phyloP scores from a whole-genome alignment of 2,113 vertebrate genomes.

The Chlamydotis undulata region DNA sequence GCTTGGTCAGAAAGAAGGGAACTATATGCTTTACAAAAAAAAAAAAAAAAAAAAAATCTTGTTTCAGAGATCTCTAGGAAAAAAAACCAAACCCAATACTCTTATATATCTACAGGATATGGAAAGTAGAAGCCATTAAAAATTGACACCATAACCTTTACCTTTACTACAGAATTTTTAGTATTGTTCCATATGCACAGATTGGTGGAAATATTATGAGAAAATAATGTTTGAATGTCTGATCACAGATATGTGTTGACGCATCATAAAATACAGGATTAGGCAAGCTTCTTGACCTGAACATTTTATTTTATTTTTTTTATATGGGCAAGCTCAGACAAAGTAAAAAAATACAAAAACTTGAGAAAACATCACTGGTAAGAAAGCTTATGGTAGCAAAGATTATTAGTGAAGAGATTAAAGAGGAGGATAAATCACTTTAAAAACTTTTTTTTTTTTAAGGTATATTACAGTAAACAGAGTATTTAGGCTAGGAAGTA shows the following conservation, averaged over 20 bases:
- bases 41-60: too few relatives aligned
- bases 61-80: too few relatives aligned
- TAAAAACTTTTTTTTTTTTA: accelerated
- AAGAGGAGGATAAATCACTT: not conserved
- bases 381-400: not conserved
- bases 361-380: not conserved
- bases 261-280: not conserved
- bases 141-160: not conserved
- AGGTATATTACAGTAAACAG: not conserved
- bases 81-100: too few relatives aligned
- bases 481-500: not conserved
- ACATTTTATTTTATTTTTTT: not conserved
- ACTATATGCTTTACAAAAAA: too few relatives aligned
- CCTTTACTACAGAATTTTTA: not conserved
- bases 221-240: not conserved
- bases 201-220: not conserved
- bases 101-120: too few relatives aligned
- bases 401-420: not conserved
- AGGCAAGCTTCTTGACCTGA: not conserved
- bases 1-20: too few relatives aligned
- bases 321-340: not conserved
- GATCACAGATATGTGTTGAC: not conserved
- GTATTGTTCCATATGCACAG: not conserved
- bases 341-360: not conserved
- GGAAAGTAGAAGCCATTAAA: not conserved